phyloP scores from a whole-genome alignment of 2,113 vertebrate species.

The Salminus brasiliensis region DNA sequence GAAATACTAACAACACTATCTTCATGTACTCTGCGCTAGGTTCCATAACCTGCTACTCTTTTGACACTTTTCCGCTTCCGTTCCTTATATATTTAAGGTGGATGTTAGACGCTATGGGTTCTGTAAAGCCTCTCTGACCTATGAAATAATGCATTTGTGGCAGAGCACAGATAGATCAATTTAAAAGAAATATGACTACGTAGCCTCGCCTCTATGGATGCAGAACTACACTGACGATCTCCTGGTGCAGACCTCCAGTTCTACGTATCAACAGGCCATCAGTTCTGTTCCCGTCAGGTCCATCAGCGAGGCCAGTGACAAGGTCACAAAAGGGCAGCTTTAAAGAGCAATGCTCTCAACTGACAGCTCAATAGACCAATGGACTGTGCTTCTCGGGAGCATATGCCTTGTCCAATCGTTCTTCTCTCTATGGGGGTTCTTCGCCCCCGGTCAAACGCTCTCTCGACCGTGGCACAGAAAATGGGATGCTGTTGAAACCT shows the following conservation, averaged over 20 bases:
- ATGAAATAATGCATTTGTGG: too few species aligned
- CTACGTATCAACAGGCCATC: background rate
- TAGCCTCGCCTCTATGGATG: too few species aligned
- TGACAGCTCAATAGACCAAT: conserved; percentile 1
- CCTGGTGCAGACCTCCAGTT: background rate
- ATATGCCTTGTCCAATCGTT: background rate
- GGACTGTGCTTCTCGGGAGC: background rate
- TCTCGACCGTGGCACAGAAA: background rate
- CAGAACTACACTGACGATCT: background rate
- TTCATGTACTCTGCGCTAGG: too few species aligned
- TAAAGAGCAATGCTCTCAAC: background rate
- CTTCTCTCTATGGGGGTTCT: background rate
- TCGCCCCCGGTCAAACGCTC: background rate
- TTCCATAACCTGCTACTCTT: too few species aligned
- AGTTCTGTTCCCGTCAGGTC: background rate
- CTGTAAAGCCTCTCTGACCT: too few species aligned
- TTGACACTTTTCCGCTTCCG: too few species aligned
- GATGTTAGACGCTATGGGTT: too few species aligned
- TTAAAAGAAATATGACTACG: too few species aligned
- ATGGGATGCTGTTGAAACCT: background rate
- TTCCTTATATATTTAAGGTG: too few species aligned
- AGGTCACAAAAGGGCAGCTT: background rate
- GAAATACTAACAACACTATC: too few species aligned
- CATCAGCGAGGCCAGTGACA: conserved; percentile 4
- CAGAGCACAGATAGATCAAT: too few species aligned